phyloP scores from a whole-genome alignment of 1,140 invertebrate species.

The Halictus rubicundus region DNA sequence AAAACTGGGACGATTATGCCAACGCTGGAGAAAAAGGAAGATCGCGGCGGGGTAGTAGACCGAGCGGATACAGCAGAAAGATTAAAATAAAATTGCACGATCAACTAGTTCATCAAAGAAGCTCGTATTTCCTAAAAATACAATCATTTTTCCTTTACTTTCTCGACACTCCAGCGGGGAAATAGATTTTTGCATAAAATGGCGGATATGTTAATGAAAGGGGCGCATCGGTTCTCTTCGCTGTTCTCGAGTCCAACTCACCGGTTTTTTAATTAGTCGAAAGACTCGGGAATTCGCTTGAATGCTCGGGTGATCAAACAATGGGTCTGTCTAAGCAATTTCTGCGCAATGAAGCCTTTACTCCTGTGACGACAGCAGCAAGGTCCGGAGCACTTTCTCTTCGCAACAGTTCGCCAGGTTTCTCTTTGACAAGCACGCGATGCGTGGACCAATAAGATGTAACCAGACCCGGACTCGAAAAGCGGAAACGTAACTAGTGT shows the following conservation, averaged over 20 bases:
- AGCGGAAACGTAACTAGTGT: conserved; percentile 42
- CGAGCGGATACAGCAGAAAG: background rate
- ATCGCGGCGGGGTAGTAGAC: background rate
- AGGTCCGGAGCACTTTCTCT: background rate
- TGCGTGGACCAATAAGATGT: conserved; percentile 21
- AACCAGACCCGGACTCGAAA: conserved; percentile 39
- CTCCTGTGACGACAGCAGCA: background rate
- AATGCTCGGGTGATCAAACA: background rate
- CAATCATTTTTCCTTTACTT: no score
- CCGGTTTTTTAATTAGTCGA: no score
- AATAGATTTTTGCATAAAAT: no score
- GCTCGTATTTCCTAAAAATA: no score
- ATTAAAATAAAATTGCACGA: background rate
- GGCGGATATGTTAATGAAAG: no score
- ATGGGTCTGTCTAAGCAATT: background rate
- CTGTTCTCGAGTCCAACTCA: no score
- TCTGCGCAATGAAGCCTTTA: background rate
- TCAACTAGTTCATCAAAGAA: no score
- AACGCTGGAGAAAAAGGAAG: background rate
- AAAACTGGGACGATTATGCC: background rate
- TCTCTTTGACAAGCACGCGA: conserved; percentile 3
- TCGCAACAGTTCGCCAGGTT: background rate
- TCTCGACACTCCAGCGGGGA: no score
- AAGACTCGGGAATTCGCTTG: no score
- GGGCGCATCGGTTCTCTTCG: no score